Conservation (phyloP, 2,113 vertebrate genomes). For the Heliornis fulica region DNA sequence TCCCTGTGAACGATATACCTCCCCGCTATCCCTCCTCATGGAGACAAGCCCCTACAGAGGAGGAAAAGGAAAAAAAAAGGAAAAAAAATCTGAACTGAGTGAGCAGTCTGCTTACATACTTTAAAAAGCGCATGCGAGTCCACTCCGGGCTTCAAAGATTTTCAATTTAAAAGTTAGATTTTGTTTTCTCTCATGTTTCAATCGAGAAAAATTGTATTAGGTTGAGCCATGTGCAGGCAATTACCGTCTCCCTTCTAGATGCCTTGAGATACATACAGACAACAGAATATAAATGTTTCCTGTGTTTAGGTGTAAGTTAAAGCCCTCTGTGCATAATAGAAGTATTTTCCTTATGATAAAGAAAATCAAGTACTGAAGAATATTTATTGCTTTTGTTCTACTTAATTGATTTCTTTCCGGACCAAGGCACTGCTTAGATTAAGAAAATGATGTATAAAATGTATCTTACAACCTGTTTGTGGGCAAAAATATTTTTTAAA, state of each 20-base stretch:
- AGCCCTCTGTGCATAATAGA: neutral
- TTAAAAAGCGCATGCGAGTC: neutral
- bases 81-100: neutral
- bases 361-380: neutral
- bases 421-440: neutral
- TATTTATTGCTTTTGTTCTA: neutral
- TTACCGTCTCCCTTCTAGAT: neutral
- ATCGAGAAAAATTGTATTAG: neutral
- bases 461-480: neutral
- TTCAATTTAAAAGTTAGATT: neutral
- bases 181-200: neutral
- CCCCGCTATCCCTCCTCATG: conserved; percentile 11
- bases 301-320: neutral
- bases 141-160: neutral
- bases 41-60: neutral
- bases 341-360: neutral
- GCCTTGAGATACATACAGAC: neutral
- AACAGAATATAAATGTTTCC: neutral
- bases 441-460: neutral
- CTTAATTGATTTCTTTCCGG: neutral
- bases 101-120: neutral
- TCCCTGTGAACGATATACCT: conserved; percentile 2
- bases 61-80: too few species aligned
- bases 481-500: neutral
- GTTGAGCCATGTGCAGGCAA: neutral